Evolutionary conservation across 2,888 invertebrate species (phyloP).

Genomic region (Apamea sordens): DNA sequence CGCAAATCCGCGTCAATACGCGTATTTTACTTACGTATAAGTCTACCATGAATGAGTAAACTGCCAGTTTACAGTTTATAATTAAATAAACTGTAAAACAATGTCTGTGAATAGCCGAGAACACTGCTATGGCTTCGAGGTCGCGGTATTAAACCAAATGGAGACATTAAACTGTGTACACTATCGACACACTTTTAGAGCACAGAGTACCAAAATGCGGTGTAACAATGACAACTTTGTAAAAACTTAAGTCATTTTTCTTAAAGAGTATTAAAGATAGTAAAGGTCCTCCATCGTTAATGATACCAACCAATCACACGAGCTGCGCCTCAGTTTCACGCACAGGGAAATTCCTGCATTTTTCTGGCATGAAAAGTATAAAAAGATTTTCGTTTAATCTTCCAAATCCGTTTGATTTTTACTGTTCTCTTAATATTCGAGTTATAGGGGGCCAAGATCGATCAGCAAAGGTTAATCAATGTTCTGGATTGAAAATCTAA

Average conservation of each 20-base stretch:
- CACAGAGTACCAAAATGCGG: slow-evolving; percentile 22
- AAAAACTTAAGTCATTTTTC: neutral
- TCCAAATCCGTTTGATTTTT: neutral
- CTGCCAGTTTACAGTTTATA: no score
- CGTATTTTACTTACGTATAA: no score
- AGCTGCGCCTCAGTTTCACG: neutral
- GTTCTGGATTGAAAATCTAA: neutral
- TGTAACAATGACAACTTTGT: neutral
- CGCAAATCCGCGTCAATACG: no score
- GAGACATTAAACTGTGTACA: slow-evolving; percentile 26
- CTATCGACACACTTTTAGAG: slow-evolving; percentile 25
- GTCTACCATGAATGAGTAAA: neutral
- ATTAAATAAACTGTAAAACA: slow-evolving; percentile 24
- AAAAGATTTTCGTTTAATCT: neutral
- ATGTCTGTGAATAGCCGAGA: slow-evolving; percentile 15
- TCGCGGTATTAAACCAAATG: slow-evolving; percentile 24
- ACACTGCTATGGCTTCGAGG: neutral
- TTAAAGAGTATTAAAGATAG: no score
- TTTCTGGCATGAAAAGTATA: neutral
- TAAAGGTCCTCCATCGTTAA: neutral
- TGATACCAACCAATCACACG: neutral
- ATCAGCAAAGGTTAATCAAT: no score
- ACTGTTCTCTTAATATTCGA: neutral
- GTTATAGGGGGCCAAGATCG: neutral
- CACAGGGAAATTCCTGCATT: neutral